A percentile compares a stretch with the other conserved stretches of the same genome.
These are phyloP conservation scores for Bicyclus anynana DNA, from an alignment of 1,140 invertebrate species.

Conservation along the genomic window DNA sequence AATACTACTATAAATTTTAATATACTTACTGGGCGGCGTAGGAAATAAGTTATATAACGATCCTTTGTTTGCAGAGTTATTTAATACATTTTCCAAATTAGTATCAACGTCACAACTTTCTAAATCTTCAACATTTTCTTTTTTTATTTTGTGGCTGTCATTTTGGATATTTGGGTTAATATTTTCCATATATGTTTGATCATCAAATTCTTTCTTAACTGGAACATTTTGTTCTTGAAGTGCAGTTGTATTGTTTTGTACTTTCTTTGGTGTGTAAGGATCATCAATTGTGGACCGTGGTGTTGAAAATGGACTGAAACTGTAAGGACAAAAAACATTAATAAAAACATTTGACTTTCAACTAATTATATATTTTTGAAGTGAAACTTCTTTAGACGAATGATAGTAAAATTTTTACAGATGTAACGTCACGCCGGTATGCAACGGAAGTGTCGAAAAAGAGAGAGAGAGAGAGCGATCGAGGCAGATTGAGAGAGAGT, in stretches of 20 bases:
- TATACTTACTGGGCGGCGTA: conserved; percentile 51
- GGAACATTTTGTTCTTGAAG: conserved; percentile 13
- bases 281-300: conserved; percentile 40
- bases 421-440: too few species aligned
- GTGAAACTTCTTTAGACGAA: too few species aligned
- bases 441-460: too few species aligned
- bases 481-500: too few species aligned
- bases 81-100: conserved; percentile 54
- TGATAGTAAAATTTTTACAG: too few species aligned
- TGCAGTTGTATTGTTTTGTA: conserved; percentile 12
- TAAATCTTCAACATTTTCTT: background rate
- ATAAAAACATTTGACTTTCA: too few species aligned
- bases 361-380: too few species aligned
- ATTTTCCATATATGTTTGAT: conserved; percentile 5
- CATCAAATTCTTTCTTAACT: background rate
- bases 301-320: conserved; percentile 59
- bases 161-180: background rate
- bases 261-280: conserved; percentile 36
- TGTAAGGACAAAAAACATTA: conserved; percentile 18
- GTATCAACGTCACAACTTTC: conserved; percentile 49
- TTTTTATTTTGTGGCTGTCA: background rate
- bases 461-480: too few species aligned
- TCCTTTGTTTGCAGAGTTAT: conserved; percentile 40
- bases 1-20: too few species aligned
- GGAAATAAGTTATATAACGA: conserved; percentile 46